A percentile compares a stretch with the other conserved stretches of the same genome.
phyloP scores from a whole-genome alignment of 2,888 invertebrate genomes.

The Pollenia angustigena region DNA sequence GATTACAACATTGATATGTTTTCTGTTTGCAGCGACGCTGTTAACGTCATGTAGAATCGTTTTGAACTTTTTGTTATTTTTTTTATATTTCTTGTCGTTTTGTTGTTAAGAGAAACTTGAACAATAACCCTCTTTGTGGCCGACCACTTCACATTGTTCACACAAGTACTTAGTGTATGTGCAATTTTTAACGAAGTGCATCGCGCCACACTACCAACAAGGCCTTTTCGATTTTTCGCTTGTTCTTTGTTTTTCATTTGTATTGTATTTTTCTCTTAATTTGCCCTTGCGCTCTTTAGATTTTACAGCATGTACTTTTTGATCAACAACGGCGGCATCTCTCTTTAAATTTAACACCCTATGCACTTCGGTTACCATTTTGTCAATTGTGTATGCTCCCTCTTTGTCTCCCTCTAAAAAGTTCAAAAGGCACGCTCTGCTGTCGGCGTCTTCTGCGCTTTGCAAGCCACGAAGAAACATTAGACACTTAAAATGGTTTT shows the following conservation, averaged over 20 bases:
- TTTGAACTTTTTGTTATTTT: not conserved
- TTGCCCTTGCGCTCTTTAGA: constrained; percentile 11
- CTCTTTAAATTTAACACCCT: constrained; percentile 33
- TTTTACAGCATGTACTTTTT: constrained; percentile 25
- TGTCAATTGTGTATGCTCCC: constrained; percentile 47
- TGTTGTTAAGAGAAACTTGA: constrained; percentile 21
- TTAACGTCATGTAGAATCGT: not conserved
- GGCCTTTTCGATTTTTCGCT: constrained; percentile 45
- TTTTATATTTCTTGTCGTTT: not conserved
- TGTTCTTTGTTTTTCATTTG: not conserved
- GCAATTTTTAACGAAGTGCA: constrained; percentile 59
- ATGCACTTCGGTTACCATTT: constrained; percentile 53
- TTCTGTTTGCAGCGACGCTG: constrained; percentile 29
- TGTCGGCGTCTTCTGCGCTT: constrained; percentile 25
- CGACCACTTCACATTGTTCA: constrained; percentile 39
- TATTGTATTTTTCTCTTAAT: not conserved
- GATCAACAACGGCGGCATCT: constrained; percentile 47
- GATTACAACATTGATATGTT: constrained; percentile 14
- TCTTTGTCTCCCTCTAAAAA: constrained; percentile 28
- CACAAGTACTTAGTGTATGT: constrained; percentile 53
- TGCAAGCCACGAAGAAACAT: constrained; percentile 40
- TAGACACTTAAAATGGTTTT: constrained; percentile 29
- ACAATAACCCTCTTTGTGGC: constrained; percentile 67
- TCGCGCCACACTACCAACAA: constrained; percentile 65
- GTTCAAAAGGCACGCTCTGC: constrained; percentile 26